phyloP scores from a whole-genome alignment of 2,888 invertebrate species.

The Troglohyphantes excavatus region DNA sequence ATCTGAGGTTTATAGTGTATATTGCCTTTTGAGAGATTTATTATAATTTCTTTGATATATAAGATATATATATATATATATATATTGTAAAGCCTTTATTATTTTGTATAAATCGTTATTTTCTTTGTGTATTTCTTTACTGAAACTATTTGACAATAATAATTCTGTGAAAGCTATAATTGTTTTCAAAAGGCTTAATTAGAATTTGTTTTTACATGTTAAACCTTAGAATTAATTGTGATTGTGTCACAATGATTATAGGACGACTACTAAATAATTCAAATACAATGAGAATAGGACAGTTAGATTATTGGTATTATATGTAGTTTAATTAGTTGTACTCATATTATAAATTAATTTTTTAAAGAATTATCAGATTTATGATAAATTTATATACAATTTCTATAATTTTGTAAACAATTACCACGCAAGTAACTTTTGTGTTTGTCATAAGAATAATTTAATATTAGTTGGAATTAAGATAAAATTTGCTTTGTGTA shows the following conservation, averaged over 20 bases:
- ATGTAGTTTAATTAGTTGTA: neutral
- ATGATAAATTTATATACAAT: neutral
- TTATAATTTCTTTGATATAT: conserved; percentile 13
- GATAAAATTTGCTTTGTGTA: no score
- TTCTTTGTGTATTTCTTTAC: neutral
- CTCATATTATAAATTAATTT: neutral
- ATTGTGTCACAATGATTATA: neutral
- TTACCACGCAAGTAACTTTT: no score
- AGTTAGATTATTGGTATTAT: neutral
- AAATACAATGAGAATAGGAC: neutral
- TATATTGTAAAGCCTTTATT: neutral
- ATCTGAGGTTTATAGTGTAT: neutral
- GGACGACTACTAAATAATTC: neutral
- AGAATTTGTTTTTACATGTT: neutral
- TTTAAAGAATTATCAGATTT: neutral
- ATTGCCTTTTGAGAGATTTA: conserved; percentile 1
- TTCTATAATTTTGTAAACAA: no score
- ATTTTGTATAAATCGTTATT: neutral
- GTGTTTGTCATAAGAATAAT: no score
- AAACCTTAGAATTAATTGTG: neutral
- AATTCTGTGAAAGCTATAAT: neutral
- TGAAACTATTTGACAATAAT: neutral
- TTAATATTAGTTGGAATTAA: no score
- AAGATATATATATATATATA: neutral
- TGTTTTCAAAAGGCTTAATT: neutral